phyloP scores from a whole-genome alignment of 2,113 vertebrate genomes.

The Pedetes capensis region DNA sequence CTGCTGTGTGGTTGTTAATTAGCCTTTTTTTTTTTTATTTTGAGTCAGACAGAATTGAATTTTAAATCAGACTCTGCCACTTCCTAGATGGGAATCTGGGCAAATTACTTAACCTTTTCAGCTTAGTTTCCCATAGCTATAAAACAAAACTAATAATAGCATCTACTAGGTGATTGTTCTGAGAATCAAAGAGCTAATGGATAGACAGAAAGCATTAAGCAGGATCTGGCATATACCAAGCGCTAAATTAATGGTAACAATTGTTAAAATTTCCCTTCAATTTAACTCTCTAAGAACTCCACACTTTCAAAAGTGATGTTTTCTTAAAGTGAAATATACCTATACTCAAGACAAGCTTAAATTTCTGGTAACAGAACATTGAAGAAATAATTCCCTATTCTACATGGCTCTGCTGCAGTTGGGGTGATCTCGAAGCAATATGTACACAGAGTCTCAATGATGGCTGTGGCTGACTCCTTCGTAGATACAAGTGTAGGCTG shows the following conservation, averaged over 20 bases:
- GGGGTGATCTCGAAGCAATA: background rate
- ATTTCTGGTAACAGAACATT: background rate
- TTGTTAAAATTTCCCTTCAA: background rate
- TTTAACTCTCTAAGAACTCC: background rate
- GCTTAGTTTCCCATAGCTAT: background rate
- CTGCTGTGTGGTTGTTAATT: background rate
- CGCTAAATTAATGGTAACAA: background rate
- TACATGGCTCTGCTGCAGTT: background rate
- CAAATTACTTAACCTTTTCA: slow-evolving; percentile 9
- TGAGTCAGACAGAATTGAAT: slow-evolving; percentile 15
- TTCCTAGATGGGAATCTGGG: background rate
- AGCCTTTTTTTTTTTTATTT: background rate
- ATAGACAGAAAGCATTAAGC: background rate
- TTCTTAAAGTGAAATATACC: background rate
- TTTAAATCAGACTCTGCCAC: background rate
- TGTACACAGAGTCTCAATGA: accelerated
- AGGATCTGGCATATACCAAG: background rate
- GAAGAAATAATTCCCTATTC: background rate
- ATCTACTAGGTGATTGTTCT: background rate
- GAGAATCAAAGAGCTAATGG: background rate
- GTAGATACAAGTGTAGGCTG: background rate
- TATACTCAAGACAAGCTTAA: background rate
- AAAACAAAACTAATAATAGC: background rate
- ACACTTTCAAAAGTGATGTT: background rate
- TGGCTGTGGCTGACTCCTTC: background rate